Base-by-base conservation (phyloP, 2,113 vertebrate genomes). In the Scomber scombrus region DNA sequence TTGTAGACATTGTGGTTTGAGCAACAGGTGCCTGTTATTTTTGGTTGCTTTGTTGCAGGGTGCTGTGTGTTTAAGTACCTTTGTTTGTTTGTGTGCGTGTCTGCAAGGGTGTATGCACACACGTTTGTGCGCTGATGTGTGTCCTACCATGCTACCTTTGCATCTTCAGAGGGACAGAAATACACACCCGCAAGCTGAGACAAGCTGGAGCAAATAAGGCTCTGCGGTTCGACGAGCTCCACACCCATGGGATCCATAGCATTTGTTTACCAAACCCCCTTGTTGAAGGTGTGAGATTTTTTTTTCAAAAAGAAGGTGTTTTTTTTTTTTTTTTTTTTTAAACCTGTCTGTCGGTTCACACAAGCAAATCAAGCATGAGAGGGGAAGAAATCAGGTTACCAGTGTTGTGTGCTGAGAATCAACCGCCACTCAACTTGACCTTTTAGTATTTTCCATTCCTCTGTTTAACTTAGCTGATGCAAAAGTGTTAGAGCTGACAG, bases 1-100 rank as follows among this genome's bases (percentile, higher is more conserved):
- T 84, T 88, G 92, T 92, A 93, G 90, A 94, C 90, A 88, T 81
- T 93, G 93, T 88, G 91, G 94, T 93, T 94, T 91, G 62, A 90
- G 90, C 93, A 94, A 94, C 94, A 95, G 93, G 93, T 95, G 93
- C 81, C 70, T 93, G 93, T 93, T 93, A 91, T 95, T 94, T 93
- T 93, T 75, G 85, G 83, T 86, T 80, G 74, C 78, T 91, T 89
- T 88, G 80, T 83, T 87, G 84, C 90, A 87, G 18, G 70, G 80
- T 60, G 72, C 65, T 51, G 81, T 85, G 79, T 82, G 85, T 85
- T 90, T 73, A 88, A 49, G 77, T 78, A 66, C 50, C 66, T 87
- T 43, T 85, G 68, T 81, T 15, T 76, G 61, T 70, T 61, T 68
- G 64, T 84, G 64, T 23, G 61, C 62, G 54, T 6, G 43, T 67